Base-by-base conservation (phyloP, 2,113 vertebrate genomes). In the Phainopepla nitens region DNA sequence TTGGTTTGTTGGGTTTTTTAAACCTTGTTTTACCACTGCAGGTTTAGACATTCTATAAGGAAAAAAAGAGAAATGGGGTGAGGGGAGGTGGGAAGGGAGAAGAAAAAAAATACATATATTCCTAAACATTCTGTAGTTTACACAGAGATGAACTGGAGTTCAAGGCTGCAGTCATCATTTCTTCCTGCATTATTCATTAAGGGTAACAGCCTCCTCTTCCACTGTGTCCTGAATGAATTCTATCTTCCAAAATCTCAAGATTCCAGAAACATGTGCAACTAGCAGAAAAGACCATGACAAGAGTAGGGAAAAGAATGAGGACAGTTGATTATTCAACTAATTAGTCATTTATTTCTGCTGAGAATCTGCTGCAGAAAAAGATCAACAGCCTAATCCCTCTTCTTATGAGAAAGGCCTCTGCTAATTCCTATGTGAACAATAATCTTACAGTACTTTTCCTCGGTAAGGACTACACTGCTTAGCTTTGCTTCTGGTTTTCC, bases 11-110 rank as follows among this genome's bases (percentile, higher is more conserved):
- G 2, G 0, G 1, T 49, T 69, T 62, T 23, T 19, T 22, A 44
- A 53, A n/a, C 12, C 87, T 65, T 49, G 9, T 36, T 85, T 83
- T 57, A 54, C 17, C 11, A 16, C 7, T 65, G 22, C 17, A 47
- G 14, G 5, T 61, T 78, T 78, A 66, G 29, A 36, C 1, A 53
- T 9, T 57, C 19, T 56, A 14, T 7, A 53, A 36, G 8, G 6
- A 44, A 2, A 15, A 51, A 35, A 29, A 57, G 13, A 8, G 5
- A 16, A 31, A 5, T 6, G 3, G 1, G 1, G 0, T 2, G 20
- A 28, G 3, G 7, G 1, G 7, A 31, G 4, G 11, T 3, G 29
- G 39, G 3, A 1, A 51, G 1, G 21, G 25, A 3, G 10, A 14
- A 0, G 0, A 27, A 58, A 60, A 60, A 60, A 78, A 50, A 13